A percentile compares a stretch with the other conserved stretches of the same genome.
Evolutionary conservation across 2,888 invertebrate species (phyloP).

Genomic region (Phengaris arion): DNA sequence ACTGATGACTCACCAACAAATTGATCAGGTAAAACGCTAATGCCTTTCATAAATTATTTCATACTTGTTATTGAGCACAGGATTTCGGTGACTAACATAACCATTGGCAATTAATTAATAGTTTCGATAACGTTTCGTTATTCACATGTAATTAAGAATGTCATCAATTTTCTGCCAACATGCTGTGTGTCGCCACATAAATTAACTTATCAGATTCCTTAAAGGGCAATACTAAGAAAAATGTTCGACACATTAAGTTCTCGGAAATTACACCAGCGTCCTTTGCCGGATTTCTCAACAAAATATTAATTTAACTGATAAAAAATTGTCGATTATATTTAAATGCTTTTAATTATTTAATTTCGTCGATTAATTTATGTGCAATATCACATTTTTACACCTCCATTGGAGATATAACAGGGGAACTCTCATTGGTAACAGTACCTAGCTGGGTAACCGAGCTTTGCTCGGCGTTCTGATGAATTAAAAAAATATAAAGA

Average conservation of each 20-base stretch:
- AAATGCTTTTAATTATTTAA: not conserved
- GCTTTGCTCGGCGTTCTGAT: no score
- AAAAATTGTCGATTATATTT: not conserved
- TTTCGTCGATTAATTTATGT: not conserved
- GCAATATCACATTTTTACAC: no score
- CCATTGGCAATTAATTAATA: not conserved
- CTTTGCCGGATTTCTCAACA: not conserved
- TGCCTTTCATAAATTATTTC: not conserved
- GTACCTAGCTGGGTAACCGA: no score
- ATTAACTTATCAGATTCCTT: slow-evolving; percentile 36
- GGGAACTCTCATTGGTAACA: no score
- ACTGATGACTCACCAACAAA: no score
- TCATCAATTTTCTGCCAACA: slow-evolving; percentile 15
- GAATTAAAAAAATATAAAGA: no score
- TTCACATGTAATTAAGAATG: slow-evolving; percentile 20
- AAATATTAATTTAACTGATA: slow-evolving; percentile 17
- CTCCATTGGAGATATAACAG: no score
- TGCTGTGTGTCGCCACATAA: slow-evolving; percentile 31
- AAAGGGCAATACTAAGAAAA: slow-evolving; percentile 36
- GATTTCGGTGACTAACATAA: not conserved
- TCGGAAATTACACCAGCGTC: slow-evolving; percentile 12
- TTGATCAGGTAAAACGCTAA: no score
- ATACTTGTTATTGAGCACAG: not conserved
- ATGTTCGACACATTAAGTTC: slow-evolving; percentile 26
- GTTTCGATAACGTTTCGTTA: slow-evolving; percentile 18